A percentile compares a stretch with the other conserved stretches of the same genome.
Conservation (phyloP, 2,797 vertebrate species). For the Lepus oiostolus region DNA sequence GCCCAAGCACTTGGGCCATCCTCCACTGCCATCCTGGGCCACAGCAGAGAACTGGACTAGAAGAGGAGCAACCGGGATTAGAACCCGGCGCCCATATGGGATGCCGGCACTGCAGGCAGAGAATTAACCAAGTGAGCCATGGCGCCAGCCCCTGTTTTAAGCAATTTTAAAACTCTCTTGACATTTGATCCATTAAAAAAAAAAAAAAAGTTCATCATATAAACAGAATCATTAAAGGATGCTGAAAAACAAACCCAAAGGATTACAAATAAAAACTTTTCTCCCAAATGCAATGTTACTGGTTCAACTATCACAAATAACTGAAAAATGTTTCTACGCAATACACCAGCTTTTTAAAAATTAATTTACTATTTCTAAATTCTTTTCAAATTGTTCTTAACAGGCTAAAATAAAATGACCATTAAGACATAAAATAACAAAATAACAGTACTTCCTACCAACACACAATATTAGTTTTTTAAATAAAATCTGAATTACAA, state of each 20-base stretch:
- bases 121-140: no score
- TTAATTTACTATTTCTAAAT: neutral
- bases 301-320: neutral
- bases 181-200: slow-evolving; percentile 57
- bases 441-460: slow-evolving; percentile 39
- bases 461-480: slow-evolving; percentile 10
- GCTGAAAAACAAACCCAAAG: slow-evolving; percentile 61
- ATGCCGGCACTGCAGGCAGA: no score
- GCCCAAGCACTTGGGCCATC: no score
- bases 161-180: slow-evolving; percentile 77
- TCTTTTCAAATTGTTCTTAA: slow-evolving; percentile 63
- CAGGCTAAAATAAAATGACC: slow-evolving; percentile 59
- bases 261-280: slow-evolving; percentile 67
- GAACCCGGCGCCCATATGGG: no score
- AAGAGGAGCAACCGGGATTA: no score
- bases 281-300: slow-evolving; percentile 51
- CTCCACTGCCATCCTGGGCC: no score
- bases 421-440: slow-evolving; percentile 49
- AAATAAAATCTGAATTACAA: slow-evolving; percentile 60
- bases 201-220: slow-evolving; percentile 55
- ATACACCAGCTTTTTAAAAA: slow-evolving; percentile 7
- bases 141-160: slow-evolving; percentile 10
- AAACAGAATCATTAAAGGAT: slow-evolving; percentile 78
- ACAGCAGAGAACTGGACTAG: no score
- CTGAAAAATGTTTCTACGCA: slow-evolving; percentile 47